Base-by-base conservation (phyloP, 2,888 invertebrate genomes). In the Scaeva pyrastri region DNA sequence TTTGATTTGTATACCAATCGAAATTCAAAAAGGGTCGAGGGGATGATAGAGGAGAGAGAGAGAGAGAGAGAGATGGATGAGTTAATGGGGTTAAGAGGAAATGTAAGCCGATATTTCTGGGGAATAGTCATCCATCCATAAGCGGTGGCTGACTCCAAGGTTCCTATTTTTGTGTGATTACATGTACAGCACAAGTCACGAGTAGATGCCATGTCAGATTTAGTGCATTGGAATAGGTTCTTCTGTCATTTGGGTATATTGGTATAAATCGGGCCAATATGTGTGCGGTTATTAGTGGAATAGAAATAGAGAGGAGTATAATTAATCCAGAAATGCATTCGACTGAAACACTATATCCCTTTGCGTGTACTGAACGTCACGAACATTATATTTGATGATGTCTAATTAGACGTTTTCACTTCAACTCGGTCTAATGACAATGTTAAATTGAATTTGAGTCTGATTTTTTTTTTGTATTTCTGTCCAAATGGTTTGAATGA, bases 71-170 rank as follows among this genome's bases (percentile, higher is more conserved):
- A 62, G 56, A 77, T 41, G 77, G 23, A 86, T 73, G 73, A 76
- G 77, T 80, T 72, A 85, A 81, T 85, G 75, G 77, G 80, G 85
- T 58, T 77, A 77, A 48, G 81, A 77, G 81, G 81, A 81, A 86
- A 81, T 81, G 73, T 39, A 74, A 81, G 50, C 72, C 43, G 70
- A 86, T 81, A 81, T 70, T 45, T 23, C 43, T 39, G 36, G 62
- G 43, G 31, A 31, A 31, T 31, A 16, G n/a, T 58, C 16, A 58
- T 26, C 60, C 11, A 12, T 26, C 23, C 26, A 12, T 10, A 43
- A 10, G 16, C 50, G n/a, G n/a, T 31, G 36, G 3, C 1, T 39
- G n/a, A 41, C n/a, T 70, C 50, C 58, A 50, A 64, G 64, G 79
- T 84, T 79, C 71, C 74, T 72, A 16, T n/a, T 6, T 5, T 4